Evolutionary conservation across 2,888 invertebrate genomes (phyloP).

Genomic region (Melanophora roralis): DNA sequence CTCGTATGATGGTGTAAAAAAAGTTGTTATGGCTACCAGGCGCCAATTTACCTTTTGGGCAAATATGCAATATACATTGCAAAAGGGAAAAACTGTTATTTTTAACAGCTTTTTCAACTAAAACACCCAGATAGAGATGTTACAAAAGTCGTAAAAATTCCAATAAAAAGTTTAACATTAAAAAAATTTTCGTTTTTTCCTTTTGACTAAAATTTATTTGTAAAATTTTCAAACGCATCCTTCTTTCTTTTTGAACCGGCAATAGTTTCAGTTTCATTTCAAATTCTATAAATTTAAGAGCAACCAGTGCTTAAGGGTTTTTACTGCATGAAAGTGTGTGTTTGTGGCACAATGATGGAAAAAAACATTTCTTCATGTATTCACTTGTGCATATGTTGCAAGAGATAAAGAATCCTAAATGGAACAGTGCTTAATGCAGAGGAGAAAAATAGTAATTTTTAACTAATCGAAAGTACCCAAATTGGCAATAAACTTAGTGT

Average conservation of each 20-base stretch:
- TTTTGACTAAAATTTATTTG: background rate
- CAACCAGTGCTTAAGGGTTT: slow-evolving; percentile 53
- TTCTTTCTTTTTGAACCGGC: slow-evolving; percentile 12
- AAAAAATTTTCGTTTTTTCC: background rate
- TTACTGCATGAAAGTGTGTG: background rate
- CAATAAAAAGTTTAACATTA: slow-evolving; percentile 34
- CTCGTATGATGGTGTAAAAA: background rate
- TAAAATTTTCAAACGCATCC: slow-evolving; percentile 36
- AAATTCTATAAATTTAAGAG: slow-evolving; percentile 61
- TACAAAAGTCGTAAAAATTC: slow-evolving; percentile 22
- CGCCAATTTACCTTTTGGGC: slow-evolving; percentile 51
- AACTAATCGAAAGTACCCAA: too few relatives aligned
- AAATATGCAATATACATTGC: background rate
- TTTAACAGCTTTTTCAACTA: background rate
- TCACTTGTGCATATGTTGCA: background rate
- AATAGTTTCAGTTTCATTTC: slow-evolving; percentile 51
- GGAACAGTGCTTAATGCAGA: too few relatives aligned
- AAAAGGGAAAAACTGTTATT: slow-evolving; percentile 8
- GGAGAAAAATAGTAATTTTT: too few relatives aligned
- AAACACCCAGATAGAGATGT: slow-evolving; percentile 32
- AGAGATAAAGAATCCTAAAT: too few relatives aligned
- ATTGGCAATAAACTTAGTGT: too few relatives aligned
- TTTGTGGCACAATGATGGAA: background rate
- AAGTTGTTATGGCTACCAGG: slow-evolving; percentile 42
- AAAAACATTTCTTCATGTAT: background rate